Conservation (phyloP, 2,797 vertebrate genomes). For the Cirrhinus mrigala region DNA sequence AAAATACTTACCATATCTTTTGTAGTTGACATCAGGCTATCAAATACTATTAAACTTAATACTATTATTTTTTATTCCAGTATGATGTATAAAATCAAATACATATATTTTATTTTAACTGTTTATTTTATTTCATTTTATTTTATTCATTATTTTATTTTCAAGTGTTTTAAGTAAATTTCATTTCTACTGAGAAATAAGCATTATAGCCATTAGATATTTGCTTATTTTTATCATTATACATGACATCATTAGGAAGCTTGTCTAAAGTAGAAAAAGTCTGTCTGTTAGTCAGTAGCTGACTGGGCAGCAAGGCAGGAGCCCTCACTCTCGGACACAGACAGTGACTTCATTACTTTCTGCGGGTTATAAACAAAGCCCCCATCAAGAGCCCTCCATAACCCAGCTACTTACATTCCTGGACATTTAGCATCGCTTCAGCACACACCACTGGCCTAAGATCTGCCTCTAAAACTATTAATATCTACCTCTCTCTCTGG, state of each 20-base stretch:
- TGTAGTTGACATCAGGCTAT: not conserved
- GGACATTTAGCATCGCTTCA: conserved; percentile 75
- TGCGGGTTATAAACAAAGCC: conserved; percentile 78
- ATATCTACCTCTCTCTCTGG: conserved; percentile 46
- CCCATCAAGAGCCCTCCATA: conserved; percentile 66
- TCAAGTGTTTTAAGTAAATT: not conserved
- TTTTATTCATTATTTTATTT: not conserved
- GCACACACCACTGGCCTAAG: conserved; percentile 59
- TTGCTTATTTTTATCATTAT: not conserved
- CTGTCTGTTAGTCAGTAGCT: not conserved
- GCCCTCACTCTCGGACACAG: not conserved
- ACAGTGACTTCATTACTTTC: conserved; percentile 67
- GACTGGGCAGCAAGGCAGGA: not conserved
- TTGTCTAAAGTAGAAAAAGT: conserved; percentile 11
- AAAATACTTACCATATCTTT: not conserved
- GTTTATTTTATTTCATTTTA: not conserved
- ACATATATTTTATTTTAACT: not conserved
- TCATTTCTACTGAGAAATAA: not conserved
- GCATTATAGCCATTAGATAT: not conserved
- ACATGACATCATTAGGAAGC: not conserved
- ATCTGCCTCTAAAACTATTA: conserved; percentile 64
- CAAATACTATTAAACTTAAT: not conserved
- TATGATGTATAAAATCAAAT: too few species aligned
- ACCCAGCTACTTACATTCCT: conserved; percentile 66
- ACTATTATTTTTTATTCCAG: too few species aligned